Percentiles rank a stretch among this genome's conserved stretches.
These are phyloP conservation scores for Melanaphis sacchari DNA, from an alignment of 1,140 invertebrate species.

Conservation along the genomic window DNA sequence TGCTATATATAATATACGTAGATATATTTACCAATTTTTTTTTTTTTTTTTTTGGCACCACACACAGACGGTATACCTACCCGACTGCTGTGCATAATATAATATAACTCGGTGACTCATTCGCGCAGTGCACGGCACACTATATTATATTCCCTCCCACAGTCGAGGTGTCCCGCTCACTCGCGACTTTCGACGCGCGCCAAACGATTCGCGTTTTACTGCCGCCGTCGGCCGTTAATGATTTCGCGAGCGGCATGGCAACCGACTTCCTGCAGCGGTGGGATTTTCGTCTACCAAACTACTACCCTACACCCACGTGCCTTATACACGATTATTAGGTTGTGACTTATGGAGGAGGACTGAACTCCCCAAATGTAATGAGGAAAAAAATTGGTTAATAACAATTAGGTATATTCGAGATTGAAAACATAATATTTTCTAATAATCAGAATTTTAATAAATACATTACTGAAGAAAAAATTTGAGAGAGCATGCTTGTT, in stretches of 20 bases:
- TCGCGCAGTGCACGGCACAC: not conserved
- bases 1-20: slow-evolving; percentile 3
- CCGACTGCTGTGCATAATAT: not conserved
- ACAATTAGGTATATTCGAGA: no score
- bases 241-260: not conserved
- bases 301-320: not conserved
- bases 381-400: no score
- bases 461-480: no score
- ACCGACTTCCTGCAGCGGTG: not conserved
- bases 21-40: slow-evolving; percentile 23
- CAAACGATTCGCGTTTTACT: not conserved
- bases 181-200: not conserved
- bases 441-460: no score
- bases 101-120: slow-evolving; percentile 43
- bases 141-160: not conserved
- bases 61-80: slow-evolving; percentile 27
- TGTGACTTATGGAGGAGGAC: no score
- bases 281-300: not conserved
- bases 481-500: no score
- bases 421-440: no score
- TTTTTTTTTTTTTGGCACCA: slow-evolving; percentile 47
- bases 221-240: not conserved
- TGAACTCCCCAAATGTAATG: no score
- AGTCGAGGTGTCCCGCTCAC: not conserved
- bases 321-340: not conserved